Conservation (phyloP, 2,113 vertebrate species). For the Pygoscelis antarcticus region DNA sequence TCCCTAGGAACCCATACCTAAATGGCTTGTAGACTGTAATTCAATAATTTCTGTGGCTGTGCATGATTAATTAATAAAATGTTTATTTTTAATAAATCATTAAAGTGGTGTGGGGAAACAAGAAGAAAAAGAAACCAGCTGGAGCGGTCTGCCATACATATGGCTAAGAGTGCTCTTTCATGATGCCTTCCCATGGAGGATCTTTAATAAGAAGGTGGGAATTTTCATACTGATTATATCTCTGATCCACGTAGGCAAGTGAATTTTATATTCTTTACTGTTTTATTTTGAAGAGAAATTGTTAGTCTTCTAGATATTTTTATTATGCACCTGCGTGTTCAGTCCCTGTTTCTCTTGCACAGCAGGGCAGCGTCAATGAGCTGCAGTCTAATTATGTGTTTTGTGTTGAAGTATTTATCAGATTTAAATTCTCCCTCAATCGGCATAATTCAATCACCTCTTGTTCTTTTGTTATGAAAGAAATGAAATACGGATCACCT, state of each 20-base stretch:
- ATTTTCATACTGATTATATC: not conserved
- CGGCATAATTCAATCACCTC: not conserved
- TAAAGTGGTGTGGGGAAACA: not conserved
- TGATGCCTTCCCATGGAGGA: not conserved
- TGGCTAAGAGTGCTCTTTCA: not conserved
- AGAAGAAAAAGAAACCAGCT: not conserved
- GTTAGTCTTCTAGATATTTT: not conserved
- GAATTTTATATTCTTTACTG: not conserved
- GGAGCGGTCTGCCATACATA: not conserved
- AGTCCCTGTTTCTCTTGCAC: not conserved
- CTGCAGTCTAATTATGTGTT: not conserved
- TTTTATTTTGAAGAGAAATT: not conserved
- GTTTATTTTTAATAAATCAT: not conserved
- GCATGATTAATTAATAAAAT: slow-evolving; percentile 12
- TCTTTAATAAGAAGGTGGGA: not conserved
- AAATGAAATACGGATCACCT: not conserved
- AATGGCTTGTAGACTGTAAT: not conserved
- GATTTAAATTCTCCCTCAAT: not conserved
- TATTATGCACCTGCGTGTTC: not conserved
- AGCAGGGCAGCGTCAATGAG: not conserved
- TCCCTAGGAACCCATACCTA: not conserved
- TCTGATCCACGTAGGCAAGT: not conserved
- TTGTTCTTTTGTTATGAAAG: not conserved
- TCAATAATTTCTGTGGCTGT: not conserved
- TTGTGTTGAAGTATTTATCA: not conserved